Conservation (phyloP, 2,797 vertebrate species). For the Mormyrops attenuatus region DNA sequence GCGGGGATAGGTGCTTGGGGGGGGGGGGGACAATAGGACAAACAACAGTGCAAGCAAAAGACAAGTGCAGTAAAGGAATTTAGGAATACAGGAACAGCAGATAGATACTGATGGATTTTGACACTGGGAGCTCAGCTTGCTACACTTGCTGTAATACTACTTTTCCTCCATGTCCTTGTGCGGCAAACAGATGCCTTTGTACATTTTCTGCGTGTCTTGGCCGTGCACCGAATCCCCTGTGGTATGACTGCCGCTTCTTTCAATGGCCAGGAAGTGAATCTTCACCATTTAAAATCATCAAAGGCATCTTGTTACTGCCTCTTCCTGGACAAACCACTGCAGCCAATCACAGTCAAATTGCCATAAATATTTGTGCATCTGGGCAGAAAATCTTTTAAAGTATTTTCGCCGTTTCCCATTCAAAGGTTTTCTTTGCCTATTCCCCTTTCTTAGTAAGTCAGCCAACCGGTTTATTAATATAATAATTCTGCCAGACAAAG, state of each 20-base stretch:
- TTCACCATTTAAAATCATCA: not conserved
- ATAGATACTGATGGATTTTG: not conserved
- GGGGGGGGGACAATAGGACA: not conserved
- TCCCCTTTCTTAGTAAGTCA: not conserved
- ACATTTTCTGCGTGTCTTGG: not conserved
- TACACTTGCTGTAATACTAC: not conserved
- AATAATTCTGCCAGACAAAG: not conserved
- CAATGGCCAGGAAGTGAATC: not conserved
- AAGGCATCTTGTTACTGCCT: not conserved
- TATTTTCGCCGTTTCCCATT: not conserved
- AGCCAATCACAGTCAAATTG: not conserved
- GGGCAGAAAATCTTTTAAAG: not conserved
- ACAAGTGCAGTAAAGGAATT: not conserved
- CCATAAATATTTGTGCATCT: not conserved
- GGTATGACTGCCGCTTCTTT: not conserved
- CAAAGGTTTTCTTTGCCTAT: not conserved
- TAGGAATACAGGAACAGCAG: not conserved
- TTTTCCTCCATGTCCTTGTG: not conserved
- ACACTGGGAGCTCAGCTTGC: not conserved
- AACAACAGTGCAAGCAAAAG: not conserved
- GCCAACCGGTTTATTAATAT: not conserved
- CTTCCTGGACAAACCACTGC: not conserved
- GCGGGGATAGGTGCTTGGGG: not conserved
- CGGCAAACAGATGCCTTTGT: not conserved
- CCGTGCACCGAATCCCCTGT: not conserved